A percentile compares a stretch with the other conserved stretches of the same genome.
Evolutionary conservation across 2,113 vertebrate species (phyloP).

Genomic region (Egretta garzetta): DNA sequence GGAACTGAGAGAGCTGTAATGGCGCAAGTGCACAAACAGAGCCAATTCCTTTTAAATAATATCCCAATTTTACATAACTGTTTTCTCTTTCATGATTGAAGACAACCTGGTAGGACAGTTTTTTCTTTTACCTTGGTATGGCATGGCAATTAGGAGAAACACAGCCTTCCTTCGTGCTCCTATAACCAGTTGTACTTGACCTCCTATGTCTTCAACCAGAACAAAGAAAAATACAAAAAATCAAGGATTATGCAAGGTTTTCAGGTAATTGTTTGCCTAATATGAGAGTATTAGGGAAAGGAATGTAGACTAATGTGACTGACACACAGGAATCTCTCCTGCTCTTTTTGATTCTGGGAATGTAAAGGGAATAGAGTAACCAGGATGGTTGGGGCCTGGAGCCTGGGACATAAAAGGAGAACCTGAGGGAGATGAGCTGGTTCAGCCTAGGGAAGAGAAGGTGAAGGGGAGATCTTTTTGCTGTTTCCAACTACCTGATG

Average conservation of each 20-base stretch:
- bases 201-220: neutral
- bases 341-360: neutral
- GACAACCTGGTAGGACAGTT: neutral
- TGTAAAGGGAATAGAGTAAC: neutral
- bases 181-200: neutral
- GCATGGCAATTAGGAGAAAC: neutral
- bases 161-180: neutral
- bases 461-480: neutral
- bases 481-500: neutral
- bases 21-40: neutral
- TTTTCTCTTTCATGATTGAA: neutral
- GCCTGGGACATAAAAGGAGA: neutral
- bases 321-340: neutral
- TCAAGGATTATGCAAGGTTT: neutral
- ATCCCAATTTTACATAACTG: neutral
- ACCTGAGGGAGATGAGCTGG: neutral
- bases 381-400: accelerated
- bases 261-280: neutral
- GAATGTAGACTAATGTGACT: neutral
- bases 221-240: neutral
- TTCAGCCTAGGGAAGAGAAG: neutral
- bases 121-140: neutral
- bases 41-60: neutral
- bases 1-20: neutral
- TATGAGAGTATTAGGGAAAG: neutral